phyloP scores from a whole-genome alignment of 2,113 vertebrate species.

The Danionella cerebrum region DNA sequence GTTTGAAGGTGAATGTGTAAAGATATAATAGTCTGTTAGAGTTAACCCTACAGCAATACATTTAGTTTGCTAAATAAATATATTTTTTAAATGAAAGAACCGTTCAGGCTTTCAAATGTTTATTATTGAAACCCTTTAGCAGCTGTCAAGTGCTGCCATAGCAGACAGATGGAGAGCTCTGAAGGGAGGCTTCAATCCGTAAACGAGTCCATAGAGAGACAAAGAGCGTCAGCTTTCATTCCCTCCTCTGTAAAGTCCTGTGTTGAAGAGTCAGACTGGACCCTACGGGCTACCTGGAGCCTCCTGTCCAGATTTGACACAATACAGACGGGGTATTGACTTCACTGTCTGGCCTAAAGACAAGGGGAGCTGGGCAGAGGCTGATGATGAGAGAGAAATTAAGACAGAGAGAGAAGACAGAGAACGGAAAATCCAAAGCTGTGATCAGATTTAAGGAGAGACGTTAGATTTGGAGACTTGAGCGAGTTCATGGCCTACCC shows the following conservation, averaged over 20 bases:
- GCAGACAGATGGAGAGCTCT: background rate
- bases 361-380: conserved; percentile 8
- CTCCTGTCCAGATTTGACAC: conserved; percentile 20
- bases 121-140: no score
- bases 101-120: no score
- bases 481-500: background rate
- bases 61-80: no score
- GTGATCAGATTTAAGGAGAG: no score
- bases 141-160: background rate
- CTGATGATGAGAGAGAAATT: background rate
- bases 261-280: conserved; percentile 40
- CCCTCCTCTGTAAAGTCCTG: conserved; percentile 36
- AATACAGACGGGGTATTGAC: conserved; percentile 32
- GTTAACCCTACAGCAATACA: no score
- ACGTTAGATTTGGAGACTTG: background rate
- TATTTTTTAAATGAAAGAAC: no score
- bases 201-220: background rate
- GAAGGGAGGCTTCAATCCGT: background rate
- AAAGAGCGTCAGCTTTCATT: conserved; percentile 38
- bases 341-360: conserved; percentile 24
- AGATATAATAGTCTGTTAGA: no score
- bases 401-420: background rate
- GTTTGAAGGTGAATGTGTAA: no score
- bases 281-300: conserved; percentile 25
- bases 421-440: no score